Conservation (phyloP, 2,888 invertebrate genomes). For the Amphimallon solstitiale region DNA sequence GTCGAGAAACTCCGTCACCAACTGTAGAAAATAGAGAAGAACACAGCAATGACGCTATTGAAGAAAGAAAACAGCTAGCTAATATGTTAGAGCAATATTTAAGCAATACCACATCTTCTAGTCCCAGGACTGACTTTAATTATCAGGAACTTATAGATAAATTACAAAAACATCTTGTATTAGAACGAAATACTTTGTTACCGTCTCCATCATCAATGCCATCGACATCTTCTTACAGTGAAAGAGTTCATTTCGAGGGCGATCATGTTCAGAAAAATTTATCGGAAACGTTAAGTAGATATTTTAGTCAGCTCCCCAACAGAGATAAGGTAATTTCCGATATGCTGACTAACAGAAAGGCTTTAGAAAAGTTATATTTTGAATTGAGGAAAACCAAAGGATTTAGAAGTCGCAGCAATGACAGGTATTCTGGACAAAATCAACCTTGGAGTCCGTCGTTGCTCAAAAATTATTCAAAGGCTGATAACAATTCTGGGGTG, state of each 20-base stretch:
- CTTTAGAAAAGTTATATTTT: constrained; percentile 78
- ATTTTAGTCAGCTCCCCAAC: constrained; percentile 73
- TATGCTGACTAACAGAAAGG: constrained; percentile 76
- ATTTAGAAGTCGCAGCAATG: constrained; percentile 60
- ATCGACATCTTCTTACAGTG: constrained; percentile 34
- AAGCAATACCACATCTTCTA: constrained; percentile 51
- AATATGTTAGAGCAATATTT: constrained; percentile 76
- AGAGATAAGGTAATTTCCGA: constrained; percentile 78
- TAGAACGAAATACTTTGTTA: constrained; percentile 44
- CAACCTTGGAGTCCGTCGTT: constrained; percentile 48
- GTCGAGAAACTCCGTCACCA: constrained; percentile 42
- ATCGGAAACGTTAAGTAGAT: constrained; percentile 74
- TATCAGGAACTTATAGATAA: constrained; percentile 74
- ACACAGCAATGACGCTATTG: constrained; percentile 54
- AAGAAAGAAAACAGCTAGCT: constrained; percentile 69
- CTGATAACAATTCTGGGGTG: constrained; percentile 51
- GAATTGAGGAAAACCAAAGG: constrained; percentile 76
- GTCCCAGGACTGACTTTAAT: constrained; percentile 42
- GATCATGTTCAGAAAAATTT: constrained; percentile 70
- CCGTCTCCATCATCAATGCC: constrained; percentile 32
- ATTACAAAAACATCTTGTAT: constrained; percentile 69
- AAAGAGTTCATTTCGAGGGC: constrained; percentile 60
- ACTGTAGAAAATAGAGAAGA: constrained; percentile 47
- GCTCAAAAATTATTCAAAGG: constrained; percentile 47
- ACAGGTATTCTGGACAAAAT: constrained; percentile 46